Percentiles rank a stretch among this genome's conserved stretches.
Evolutionary conservation across 2,888 invertebrate species (phyloP).

Genomic region (Nowickia ferox): DNA sequence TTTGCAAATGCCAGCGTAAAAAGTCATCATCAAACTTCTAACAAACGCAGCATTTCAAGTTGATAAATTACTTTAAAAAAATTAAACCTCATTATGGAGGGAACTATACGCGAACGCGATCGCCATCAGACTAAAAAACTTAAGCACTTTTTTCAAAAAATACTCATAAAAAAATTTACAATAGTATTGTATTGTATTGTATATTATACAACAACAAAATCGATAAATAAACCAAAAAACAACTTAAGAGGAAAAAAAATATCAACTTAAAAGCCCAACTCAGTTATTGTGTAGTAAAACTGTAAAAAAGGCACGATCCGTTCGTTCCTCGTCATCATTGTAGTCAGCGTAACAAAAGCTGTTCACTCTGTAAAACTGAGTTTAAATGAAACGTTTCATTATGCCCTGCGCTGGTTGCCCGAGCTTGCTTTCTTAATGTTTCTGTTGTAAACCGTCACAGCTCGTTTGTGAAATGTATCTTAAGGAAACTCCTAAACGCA

Average conservation of each 20-base stretch:
- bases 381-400: slow-evolving; percentile 38
- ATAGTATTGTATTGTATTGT: slow-evolving; percentile 38
- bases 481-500: slow-evolving; percentile 43
- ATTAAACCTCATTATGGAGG: slow-evolving; percentile 56
- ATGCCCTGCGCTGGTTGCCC: slow-evolving; percentile 35
- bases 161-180: slow-evolving; percentile 57
- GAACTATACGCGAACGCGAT: slow-evolving; percentile 73
- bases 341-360: slow-evolving; percentile 24
- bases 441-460: slow-evolving; percentile 30
- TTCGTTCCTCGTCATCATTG: slow-evolving; percentile 27
- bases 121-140: slow-evolving; percentile 71
- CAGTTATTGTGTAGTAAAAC: slow-evolving; percentile 63
- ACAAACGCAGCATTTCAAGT: slow-evolving; percentile 2
- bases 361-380: slow-evolving; percentile 11
- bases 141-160: slow-evolving; percentile 63
- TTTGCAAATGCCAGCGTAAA: slow-evolving; percentile 30
- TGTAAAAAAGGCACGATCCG: slow-evolving; percentile 69
- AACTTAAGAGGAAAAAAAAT: slow-evolving; percentile 44
- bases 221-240: slow-evolving; percentile 63
- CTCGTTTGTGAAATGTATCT: slow-evolving; percentile 34
- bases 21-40: slow-evolving; percentile 22
- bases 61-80: slow-evolving; percentile 15
- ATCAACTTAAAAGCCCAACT: slow-evolving; percentile 52
- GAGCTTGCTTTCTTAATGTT: slow-evolving; percentile 22
- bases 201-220: slow-evolving; percentile 53